Conservation (phyloP, 2,113 vertebrate species). For the Butastur rufipennis region DNA sequence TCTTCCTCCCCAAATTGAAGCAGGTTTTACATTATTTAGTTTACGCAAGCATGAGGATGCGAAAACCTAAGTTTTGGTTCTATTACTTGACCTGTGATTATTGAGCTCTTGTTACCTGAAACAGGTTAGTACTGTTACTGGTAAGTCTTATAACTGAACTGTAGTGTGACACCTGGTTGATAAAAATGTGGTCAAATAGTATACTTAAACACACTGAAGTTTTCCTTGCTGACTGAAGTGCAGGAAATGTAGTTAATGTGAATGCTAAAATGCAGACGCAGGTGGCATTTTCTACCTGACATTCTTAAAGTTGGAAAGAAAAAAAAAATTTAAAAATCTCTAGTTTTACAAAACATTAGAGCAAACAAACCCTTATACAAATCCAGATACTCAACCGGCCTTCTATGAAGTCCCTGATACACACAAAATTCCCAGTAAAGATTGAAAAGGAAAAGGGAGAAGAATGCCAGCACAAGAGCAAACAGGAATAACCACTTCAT, state of each 20-base stretch:
- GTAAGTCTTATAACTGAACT: not conserved
- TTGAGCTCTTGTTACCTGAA: not conserved
- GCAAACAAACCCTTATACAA: not conserved
- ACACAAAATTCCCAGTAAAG: not conserved
- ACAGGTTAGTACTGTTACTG: not conserved
- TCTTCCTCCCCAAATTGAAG: not conserved
- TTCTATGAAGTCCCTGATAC: not conserved
- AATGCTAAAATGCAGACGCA: not conserved
- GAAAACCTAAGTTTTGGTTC: not conserved
- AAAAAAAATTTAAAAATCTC: not conserved
- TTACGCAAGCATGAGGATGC: not conserved
- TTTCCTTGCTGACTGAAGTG: not conserved
- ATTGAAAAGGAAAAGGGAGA: not conserved
- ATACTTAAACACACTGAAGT: not conserved
- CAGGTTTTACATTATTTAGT: not conserved
- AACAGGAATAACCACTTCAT: not conserved
- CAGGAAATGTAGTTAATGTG: not conserved
- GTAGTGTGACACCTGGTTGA: not conserved
- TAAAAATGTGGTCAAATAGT: not conserved
- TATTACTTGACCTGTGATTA: not conserved
- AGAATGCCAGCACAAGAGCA: not conserved
- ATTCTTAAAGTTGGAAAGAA: not conserved
- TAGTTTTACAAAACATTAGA: not conserved
- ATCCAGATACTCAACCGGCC: not conserved
- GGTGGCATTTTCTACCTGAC: not conserved